These are phyloP conservation scores for Drosophila prolongata DNA, from an alignment of 2,888 invertebrate genomes.

Conservation along the genomic window DNA sequence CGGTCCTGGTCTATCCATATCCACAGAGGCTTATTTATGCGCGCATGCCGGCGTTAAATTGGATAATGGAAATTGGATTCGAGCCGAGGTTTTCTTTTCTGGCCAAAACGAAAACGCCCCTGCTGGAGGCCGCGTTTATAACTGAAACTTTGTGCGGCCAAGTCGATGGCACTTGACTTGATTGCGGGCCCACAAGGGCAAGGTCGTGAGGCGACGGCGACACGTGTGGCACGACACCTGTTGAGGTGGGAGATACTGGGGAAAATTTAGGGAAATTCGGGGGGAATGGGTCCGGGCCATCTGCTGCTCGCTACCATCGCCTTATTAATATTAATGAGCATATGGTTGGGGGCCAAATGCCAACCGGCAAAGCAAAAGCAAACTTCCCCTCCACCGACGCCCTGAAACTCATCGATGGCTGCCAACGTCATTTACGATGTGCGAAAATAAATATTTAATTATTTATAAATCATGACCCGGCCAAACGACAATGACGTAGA, in stretches of 20 bases:
- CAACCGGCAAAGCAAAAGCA: constrained; percentile 33
- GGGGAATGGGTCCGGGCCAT: constrained; percentile 8
- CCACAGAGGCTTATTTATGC: constrained; percentile 60
- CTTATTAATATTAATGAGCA: constrained; percentile 77
- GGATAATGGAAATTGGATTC: constrained; percentile 79
- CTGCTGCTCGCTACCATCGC: constrained; percentile 31
- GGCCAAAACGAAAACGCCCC: constrained; percentile 44
- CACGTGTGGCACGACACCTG: constrained; percentile 72
- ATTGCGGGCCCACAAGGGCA: constrained; percentile 45
- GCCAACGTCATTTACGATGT: constrained; percentile 68
- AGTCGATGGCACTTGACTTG: constrained; percentile 64
- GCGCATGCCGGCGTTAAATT: constrained; percentile 70
- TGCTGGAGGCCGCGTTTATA: constrained; percentile 18
- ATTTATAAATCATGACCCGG: constrained; percentile 76
- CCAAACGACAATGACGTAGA: constrained; percentile 32
- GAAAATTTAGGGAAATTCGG: not conserved
- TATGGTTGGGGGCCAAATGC: constrained; percentile 48
- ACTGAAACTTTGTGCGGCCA: constrained; percentile 38
- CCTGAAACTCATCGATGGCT: constrained; percentile 36
- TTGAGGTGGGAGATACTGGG: constrained; percentile 48
- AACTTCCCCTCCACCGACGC: not conserved
- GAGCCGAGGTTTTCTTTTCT: constrained; percentile 29
- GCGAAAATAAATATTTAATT: constrained; percentile 79
- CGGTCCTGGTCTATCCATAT: constrained; percentile 15
- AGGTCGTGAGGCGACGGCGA: constrained; percentile 27